A percentile compares a stretch with the other conserved stretches of the same genome.
These are phyloP conservation scores for Pituophis catenifer DNA, from an alignment of 2,113 vertebrate species.

Conservation along the genomic window DNA sequence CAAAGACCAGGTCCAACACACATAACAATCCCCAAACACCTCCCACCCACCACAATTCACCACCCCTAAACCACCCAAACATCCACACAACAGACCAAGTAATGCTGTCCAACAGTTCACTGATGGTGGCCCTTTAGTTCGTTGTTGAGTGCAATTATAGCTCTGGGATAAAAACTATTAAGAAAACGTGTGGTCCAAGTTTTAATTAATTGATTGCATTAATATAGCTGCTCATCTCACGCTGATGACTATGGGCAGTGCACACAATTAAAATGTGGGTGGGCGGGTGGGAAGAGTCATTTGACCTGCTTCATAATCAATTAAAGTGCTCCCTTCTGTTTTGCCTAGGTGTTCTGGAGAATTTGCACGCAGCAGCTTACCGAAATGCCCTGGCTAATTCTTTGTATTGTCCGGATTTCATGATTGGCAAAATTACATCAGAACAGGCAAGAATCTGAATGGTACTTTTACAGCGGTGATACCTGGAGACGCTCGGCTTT, in stretches of 20 bases:
- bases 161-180: too few relatives aligned
- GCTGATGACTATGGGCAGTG: not conserved
- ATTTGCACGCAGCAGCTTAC: conserved; percentile 86
- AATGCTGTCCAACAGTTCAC: too few relatives aligned
- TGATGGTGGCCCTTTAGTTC: too few relatives aligned
- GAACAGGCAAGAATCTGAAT: conserved; percentile 79
- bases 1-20: too few relatives aligned
- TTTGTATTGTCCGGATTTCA: conserved; percentile 90
- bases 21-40: too few relatives aligned
- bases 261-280: not conserved
- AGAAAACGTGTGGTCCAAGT: too few relatives aligned
- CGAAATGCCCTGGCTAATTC: conserved; percentile 87
- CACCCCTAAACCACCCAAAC: too few relatives aligned
- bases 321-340: not conserved
- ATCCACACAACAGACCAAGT: too few relatives aligned
- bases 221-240: not conserved
- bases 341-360: conserved; percentile 82
- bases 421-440: conserved; percentile 82
- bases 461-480: not conserved
- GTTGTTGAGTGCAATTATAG: too few relatives aligned
- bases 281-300: not conserved
- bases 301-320: not conserved
- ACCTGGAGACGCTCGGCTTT: not conserved
- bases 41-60: too few relatives aligned
- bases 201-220: not conserved